Conservation (phyloP, 2,888 invertebrate genomes). For the Epirrhoe tristata region DNA sequence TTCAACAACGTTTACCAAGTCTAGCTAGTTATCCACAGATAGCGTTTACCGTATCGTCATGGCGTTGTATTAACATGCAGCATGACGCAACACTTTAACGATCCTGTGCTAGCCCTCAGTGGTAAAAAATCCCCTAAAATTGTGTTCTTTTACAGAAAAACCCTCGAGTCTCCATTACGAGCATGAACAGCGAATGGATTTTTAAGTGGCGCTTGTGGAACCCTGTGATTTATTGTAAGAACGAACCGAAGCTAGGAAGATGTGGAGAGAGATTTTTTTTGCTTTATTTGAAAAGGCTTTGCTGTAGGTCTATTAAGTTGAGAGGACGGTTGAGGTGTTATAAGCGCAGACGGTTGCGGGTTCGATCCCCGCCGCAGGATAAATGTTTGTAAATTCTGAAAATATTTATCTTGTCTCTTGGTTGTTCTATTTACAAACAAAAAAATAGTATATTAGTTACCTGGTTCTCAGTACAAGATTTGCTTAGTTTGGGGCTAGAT, state of each 20-base stretch:
- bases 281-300: neutral
- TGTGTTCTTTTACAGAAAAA: conserved; percentile 49
- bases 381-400: too few species aligned
- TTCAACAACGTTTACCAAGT: too few species aligned
- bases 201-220: conserved; percentile 69
- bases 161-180: conserved; percentile 57
- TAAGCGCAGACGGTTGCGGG: too few species aligned
- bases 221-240: conserved; percentile 76
- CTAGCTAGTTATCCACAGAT: too few species aligned
- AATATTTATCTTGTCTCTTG: too few species aligned
- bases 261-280: conserved; percentile 51
- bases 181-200: conserved; percentile 64
- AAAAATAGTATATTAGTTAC: too few species aligned
- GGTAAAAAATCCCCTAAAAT: conserved; percentile 56
- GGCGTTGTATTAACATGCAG: neutral
- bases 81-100: conserved; percentile 4
- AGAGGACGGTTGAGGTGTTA: too few species aligned
- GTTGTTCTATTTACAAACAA: too few species aligned
- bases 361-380: too few species aligned
- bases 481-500: too few species aligned
- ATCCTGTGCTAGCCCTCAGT: conserved; percentile 12
- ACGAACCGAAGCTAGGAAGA: conserved; percentile 39
- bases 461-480: too few species aligned
- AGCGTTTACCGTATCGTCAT: neutral
- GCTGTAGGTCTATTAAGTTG: neutral